Evolutionary conservation across 2,113 vertebrate genomes (phyloP).

Genomic region (Mus pahari): DNA sequence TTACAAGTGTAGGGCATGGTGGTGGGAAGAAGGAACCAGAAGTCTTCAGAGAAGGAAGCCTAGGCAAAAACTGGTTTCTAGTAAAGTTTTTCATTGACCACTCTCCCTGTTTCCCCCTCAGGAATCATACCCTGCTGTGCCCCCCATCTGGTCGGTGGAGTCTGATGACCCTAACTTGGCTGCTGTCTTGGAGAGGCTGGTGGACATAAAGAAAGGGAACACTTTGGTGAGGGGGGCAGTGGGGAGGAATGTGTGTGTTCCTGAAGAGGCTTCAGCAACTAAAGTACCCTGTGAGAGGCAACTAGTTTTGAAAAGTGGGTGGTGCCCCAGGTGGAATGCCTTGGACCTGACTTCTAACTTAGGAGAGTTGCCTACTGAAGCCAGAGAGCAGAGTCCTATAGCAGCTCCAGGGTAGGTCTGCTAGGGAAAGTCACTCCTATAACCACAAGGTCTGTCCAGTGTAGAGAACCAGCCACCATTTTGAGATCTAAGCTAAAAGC

Average conservation of each 20-base stretch:
- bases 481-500: slow-evolving; percentile 1
- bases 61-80: background rate
- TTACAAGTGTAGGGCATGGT: background rate
- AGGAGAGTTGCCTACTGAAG: background rate
- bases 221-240: slow-evolving; percentile 89
- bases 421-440: background rate
- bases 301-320: background rate
- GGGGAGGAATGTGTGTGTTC: background rate
- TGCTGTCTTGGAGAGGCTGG: slow-evolving; percentile 95
- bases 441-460: background rate
- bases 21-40: background rate
- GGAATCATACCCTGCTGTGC: slow-evolving; percentile 96
- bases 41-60: background rate
- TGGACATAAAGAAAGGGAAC: slow-evolving; percentile 96
- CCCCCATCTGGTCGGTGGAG: slow-evolving; percentile 98
- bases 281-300: background rate
- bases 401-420: background rate
- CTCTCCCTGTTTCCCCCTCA: slow-evolving; percentile 71
- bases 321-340: background rate
- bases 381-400: background rate
- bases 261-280: background rate
- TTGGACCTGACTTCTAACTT: background rate
- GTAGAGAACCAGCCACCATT: background rate
- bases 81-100: background rate
- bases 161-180: slow-evolving; percentile 97